Evolutionary conservation across 1,140 invertebrate genomes (phyloP).

Genomic region (Lepidurus couesii): DNA sequence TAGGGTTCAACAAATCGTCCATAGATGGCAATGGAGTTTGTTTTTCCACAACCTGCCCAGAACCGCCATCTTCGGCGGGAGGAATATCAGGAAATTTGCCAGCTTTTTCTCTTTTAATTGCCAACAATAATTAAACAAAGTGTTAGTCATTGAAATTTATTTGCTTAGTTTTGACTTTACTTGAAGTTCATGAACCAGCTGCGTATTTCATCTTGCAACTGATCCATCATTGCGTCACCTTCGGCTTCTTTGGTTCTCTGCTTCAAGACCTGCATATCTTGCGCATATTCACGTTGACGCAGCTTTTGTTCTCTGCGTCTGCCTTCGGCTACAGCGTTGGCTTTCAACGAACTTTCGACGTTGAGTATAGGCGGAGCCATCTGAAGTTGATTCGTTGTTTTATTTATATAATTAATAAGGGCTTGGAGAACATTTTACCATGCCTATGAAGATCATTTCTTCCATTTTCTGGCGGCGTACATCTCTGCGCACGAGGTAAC

Average conservation of each 20-base stretch:
- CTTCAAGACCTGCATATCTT: conserved; percentile 45
- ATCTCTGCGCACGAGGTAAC: conserved; percentile 62
- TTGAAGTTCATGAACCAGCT: conserved; percentile 75
- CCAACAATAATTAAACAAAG: not conserved
- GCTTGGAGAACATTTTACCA: conserved; percentile 41
- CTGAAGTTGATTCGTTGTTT: not conserved
- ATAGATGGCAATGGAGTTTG: not conserved
- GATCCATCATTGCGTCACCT: conserved; percentile 64
- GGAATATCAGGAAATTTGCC: conserved; percentile 87
- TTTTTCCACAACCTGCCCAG: conserved; percentile 61
- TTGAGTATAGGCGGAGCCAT: conserved; percentile 50
- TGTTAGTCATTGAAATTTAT: not conserved
- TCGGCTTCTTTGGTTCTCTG: conserved; percentile 46
- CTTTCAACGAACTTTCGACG: conserved; percentile 55
- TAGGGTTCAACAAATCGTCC: not conserved
- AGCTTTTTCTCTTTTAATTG: conserved; percentile 52
- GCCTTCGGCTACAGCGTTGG: conserved; percentile 51
- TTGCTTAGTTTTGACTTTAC: conserved; percentile 42
- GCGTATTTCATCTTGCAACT: conserved; percentile 64
- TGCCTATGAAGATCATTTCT: conserved; percentile 81
- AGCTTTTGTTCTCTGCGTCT: conserved; percentile 57
- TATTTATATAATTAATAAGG: not conserved
- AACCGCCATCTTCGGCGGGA: conserved; percentile 81
- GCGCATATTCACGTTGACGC: conserved; percentile 58
- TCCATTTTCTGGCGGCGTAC: conserved; percentile 64